phyloP scores from a whole-genome alignment of 92 coral and sea anemone species.

The Montipora capitata region DNA sequence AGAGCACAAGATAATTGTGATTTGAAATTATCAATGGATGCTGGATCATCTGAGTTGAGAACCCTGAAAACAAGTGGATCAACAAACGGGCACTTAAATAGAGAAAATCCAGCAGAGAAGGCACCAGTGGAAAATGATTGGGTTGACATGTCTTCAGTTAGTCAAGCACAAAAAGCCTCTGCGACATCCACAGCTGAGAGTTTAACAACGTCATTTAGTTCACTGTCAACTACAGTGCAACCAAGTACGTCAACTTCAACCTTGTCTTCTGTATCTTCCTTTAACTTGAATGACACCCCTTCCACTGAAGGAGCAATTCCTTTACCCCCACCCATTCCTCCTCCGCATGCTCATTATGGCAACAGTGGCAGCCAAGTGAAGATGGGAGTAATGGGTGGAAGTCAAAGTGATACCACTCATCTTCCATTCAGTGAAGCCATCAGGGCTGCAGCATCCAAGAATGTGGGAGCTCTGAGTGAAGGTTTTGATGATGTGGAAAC shows the following conservation, averaged over 20 bases:
- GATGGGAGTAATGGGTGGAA: constrained; percentile 88
- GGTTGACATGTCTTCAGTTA: neutral
- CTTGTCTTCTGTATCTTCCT: constrained; percentile 18
- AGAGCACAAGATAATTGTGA: neutral
- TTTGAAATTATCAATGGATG: neutral
- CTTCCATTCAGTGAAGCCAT: constrained; percentile 71
- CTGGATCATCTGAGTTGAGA: neutral
- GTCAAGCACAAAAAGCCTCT: neutral
- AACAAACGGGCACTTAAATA: neutral
- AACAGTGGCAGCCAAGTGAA: constrained; percentile 43
- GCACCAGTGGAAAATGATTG: neutral
- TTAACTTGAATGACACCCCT: neutral
- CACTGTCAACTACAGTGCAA: constrained; percentile 42
- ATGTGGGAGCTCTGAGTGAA: neutral
- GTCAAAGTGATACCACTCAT: constrained; percentile 43
- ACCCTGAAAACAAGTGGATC: neutral
- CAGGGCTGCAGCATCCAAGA: constrained; percentile 50
- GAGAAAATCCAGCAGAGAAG: neutral
- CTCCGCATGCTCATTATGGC: constrained; percentile 35
- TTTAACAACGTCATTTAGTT: constrained; percentile 33
- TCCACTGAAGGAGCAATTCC: constrained; percentile 24
- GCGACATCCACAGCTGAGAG: constrained; percentile 33
- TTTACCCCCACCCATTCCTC: constrained; percentile 50
- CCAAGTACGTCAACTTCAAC: constrained; percentile 50
- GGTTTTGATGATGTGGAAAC: constrained; percentile 14